Percentiles rank a stretch among this genome's conserved stretches.
Evolutionary conservation across 2,888 invertebrate genomes (phyloP).

Genomic region (Carpatolechia fugitivella): DNA sequence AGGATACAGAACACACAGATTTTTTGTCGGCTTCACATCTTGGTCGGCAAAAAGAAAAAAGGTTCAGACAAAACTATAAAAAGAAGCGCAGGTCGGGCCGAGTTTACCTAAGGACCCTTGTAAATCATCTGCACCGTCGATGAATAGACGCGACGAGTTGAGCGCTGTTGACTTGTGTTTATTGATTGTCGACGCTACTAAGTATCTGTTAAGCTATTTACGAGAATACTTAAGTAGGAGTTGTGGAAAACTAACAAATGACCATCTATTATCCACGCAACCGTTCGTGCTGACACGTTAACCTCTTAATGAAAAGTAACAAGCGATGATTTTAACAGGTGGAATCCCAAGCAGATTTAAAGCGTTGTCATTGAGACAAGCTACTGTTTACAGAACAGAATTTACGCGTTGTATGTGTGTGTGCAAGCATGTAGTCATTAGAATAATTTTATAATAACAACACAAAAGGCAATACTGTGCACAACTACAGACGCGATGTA

Average conservation of each 20-base stretch:
- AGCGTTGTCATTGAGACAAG: conserved; percentile 5
- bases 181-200: conserved; percentile 71
- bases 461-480: conserved; percentile 63
- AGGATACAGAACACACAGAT: conserved; percentile 71
- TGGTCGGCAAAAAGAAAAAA: conserved; percentile 72
- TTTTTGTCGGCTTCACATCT: conserved; percentile 70
- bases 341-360: conserved; percentile 9
- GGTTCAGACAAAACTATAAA: conserved; percentile 72
- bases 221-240: conserved; percentile 53
- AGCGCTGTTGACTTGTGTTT: conserved; percentile 75
- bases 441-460: conserved; percentile 53
- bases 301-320: conserved; percentile 15
- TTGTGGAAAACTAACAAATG: conserved; percentile 34
- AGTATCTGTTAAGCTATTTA: conserved; percentile 70
- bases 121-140: conserved; percentile 73
- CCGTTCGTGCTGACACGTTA: conserved; percentile 9
- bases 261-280: conserved; percentile 18
- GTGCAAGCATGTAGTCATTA: conserved; percentile 48
- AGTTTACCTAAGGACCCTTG: conserved; percentile 79
- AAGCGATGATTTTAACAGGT: conserved; percentile 22
- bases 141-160: conserved; percentile 66
- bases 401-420: conserved; percentile 21
- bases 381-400: conserved; percentile 23
- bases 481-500: conserved; percentile 64
- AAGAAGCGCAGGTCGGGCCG: conserved; percentile 72